Conservation (phyloP, 2,888 invertebrate genomes). For the Temnothorax rugatulus region DNA sequence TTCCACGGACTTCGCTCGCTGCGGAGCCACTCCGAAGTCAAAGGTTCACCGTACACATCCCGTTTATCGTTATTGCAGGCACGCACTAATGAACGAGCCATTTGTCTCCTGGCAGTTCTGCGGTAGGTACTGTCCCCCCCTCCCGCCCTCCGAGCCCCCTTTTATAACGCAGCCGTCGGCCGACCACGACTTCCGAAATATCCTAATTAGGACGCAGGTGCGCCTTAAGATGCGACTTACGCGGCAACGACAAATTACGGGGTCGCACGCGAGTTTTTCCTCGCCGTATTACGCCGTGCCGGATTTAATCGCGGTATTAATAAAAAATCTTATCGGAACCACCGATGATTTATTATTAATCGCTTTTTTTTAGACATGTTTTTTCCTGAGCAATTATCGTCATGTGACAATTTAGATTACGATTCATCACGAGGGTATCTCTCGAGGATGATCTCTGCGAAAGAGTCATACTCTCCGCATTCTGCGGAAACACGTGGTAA, state of each 20-base stretch:
- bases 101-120: constrained; percentile 51
- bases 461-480: constrained; percentile 45
- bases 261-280: constrained; percentile 15
- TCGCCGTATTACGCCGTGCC: neutral
- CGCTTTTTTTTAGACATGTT: neutral
- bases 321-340: constrained; percentile 11
- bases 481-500: constrained; percentile 35
- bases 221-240: constrained; percentile 11
- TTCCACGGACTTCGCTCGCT: constrained; percentile 20
- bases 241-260: neutral
- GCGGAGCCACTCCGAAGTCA: constrained; percentile 25
- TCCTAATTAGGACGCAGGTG: constrained; percentile 47
- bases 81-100: constrained; percentile 56
- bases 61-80: constrained; percentile 59
- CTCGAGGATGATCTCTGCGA: constrained; percentile 24
- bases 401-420: neutral
- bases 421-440: constrained; percentile 10
- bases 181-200: constrained; percentile 34
- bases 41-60: constrained; percentile 52
- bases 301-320: constrained; percentile 17
- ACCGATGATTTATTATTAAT: neutral
- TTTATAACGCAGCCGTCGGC: neutral
- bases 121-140: constrained; percentile 24
- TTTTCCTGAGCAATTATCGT: neutral
- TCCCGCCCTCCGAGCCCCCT: neutral